Percentiles rank a stretch among this genome's conserved stretches.
These are phyloP conservation scores for Nannospalax galili DNA, from an alignment of 2,113 vertebrate genomes.

Conservation along the genomic window DNA sequence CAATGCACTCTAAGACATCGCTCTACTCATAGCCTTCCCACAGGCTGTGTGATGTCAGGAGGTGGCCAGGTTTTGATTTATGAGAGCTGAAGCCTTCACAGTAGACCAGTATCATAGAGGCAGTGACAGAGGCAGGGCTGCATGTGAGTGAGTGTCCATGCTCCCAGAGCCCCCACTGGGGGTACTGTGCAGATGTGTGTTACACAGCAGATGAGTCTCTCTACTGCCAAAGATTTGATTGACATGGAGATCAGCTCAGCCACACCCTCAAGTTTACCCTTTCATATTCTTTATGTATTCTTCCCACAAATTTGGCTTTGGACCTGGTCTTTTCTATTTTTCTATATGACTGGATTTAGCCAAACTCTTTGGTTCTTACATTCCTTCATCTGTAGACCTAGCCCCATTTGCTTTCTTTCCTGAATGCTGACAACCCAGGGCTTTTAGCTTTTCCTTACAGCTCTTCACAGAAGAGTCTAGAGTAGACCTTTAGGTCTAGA, in stretches of 20 bases:
- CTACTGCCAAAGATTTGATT: background rate
- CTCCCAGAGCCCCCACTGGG: rapidly evolving
- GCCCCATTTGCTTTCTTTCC: background rate
- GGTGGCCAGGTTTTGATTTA: background rate
- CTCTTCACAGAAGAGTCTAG: background rate
- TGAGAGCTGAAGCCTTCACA: background rate
- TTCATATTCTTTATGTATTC: background rate
- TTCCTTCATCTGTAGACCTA: background rate
- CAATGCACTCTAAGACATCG: background rate
- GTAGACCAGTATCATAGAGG: too few relatives aligned
- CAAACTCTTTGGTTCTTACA: background rate
- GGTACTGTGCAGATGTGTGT: background rate
- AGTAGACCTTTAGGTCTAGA: background rate
- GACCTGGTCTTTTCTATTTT: background rate
- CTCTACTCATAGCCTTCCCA: background rate
- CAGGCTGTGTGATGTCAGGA: background rate
- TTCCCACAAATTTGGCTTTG: background rate
- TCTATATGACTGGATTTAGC: background rate
- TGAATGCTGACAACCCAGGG: background rate
- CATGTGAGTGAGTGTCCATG: rapidly evolving
- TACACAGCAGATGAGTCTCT: rapidly evolving
- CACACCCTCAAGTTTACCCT: background rate
- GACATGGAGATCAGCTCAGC: rapidly evolving
- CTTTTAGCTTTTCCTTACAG: background rate
- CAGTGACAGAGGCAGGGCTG: background rate